These are phyloP conservation scores for Adineta ricciae DNA, from an alignment of 2,888 invertebrate species.

Conservation along the genomic window DNA sequence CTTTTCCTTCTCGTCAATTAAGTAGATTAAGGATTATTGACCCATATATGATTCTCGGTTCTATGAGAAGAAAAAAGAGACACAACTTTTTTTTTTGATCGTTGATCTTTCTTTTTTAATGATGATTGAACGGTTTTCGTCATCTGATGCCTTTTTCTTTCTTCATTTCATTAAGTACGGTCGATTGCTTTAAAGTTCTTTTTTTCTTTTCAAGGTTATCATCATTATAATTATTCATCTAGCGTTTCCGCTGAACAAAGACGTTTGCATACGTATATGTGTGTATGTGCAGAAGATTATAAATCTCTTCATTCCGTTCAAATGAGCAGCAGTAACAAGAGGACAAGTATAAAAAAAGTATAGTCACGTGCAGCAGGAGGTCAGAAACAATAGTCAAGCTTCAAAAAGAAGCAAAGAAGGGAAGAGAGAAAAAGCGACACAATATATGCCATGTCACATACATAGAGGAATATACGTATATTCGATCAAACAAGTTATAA, in stretches of 20 bases:
- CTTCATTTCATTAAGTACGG: neutral
- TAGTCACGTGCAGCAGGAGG: slow-evolving; percentile 5
- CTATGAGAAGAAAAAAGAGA: too few species aligned
- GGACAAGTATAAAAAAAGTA: neutral
- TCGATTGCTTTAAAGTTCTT: neutral
- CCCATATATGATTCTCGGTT: too few species aligned
- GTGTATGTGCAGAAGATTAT: neutral
- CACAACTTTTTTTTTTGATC: too few species aligned
- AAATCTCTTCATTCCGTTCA: slow-evolving; percentile 15
- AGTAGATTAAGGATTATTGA: too few species aligned
- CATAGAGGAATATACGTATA: neutral
- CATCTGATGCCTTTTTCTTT: neutral
- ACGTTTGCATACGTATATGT: neutral
- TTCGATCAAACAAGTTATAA: neutral
- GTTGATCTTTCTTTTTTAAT: neutral
- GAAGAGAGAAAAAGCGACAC: neutral
- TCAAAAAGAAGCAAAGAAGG: neutral
- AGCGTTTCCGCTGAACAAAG: neutral
- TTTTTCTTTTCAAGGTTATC: neutral
- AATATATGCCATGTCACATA: neutral
- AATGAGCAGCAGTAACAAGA: slow-evolving; percentile 5
- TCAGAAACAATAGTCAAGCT: neutral
- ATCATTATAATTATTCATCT: neutral
- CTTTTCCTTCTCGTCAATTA: too few species aligned
- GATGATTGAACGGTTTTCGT: neutral